phyloP scores from a whole-genome alignment of 2,797 vertebrate species.

The Anguilla marmorata region DNA sequence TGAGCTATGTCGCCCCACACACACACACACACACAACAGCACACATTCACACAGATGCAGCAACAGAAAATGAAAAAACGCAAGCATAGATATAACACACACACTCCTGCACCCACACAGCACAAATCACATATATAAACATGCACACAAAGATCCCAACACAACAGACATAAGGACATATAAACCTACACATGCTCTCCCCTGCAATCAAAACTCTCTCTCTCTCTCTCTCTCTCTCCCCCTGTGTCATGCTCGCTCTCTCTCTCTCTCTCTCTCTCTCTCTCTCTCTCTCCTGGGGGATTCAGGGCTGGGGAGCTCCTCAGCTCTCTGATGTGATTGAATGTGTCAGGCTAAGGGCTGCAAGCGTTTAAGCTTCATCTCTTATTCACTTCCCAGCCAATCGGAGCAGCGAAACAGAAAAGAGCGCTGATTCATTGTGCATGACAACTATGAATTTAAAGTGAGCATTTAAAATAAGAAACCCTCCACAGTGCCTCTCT shows the following conservation, averaged over 20 bases:
- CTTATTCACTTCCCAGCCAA: conserved; percentile 75
- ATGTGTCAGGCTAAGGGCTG: conserved; percentile 74
- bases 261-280: no score
- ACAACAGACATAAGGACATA: not conserved
- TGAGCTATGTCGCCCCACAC: no score
- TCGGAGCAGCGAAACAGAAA: conserved; percentile 67
- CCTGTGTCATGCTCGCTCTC: no score
- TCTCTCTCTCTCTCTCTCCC: no score
- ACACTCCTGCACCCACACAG: conserved; percentile 40
- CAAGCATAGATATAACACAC: conserved; percentile 16
- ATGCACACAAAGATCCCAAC: not conserved
- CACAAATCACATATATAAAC: conserved; percentile 13
- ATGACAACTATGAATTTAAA: conserved; percentile 78
- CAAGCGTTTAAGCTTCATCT: conserved; percentile 79
- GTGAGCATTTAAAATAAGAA: conserved; percentile 57
- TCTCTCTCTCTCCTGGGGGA: conserved; percentile 32
- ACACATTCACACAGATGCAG: not conserved
- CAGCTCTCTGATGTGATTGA: conserved; percentile 72
- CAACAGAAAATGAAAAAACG: not conserved
- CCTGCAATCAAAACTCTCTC: not conserved
- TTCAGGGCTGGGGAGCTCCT: conserved; percentile 49
- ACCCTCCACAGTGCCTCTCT: conserved; percentile 47
- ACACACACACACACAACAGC: not conserved
- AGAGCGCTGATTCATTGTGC: conserved; percentile 71
- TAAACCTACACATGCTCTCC: not conserved